phyloP scores from a whole-genome alignment of 2,797 vertebrate genomes.

The Pogoniulus pusillus region DNA sequence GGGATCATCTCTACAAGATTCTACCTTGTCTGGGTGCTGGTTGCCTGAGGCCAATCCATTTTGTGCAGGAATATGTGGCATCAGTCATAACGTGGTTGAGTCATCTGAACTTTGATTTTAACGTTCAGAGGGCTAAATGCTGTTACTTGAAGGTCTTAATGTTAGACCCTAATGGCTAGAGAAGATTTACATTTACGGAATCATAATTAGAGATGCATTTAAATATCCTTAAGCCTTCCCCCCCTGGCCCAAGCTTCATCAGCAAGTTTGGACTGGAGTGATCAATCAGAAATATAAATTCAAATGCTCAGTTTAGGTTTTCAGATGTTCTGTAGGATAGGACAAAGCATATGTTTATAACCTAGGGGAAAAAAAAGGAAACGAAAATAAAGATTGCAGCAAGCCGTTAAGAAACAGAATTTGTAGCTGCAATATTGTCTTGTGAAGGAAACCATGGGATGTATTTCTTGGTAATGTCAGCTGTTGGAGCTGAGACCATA shows the following conservation, averaged over 20 bases:
- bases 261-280: not conserved
- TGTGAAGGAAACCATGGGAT: conserved; percentile 17
- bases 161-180: not conserved
- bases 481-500: conserved; percentile 35
- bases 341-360: conserved; percentile 20
- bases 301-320: not conserved
- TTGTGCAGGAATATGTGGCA: not conserved
- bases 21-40: not conserved
- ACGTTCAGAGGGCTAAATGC: not conserved
- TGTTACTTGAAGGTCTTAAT: not conserved
- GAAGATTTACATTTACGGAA: not conserved
- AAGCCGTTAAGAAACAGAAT: conserved; percentile 40
- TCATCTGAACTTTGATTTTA: not conserved
- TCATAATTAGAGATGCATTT: not conserved
- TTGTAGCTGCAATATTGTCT: conserved; percentile 46
- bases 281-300: not conserved
- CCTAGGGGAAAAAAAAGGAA: not conserved
- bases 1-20: not conserved
- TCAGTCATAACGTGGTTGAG: not conserved
- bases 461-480: conserved; percentile 49
- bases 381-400: conserved; percentile 31
- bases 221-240: not conserved
- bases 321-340: not conserved
- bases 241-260: not conserved
- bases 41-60: not conserved